A percentile compares a stretch with the other conserved stretches of the same genome.
Evolutionary conservation across 2,888 invertebrate genomes (phyloP).

Genomic region (Acrobasis consociella): DNA sequence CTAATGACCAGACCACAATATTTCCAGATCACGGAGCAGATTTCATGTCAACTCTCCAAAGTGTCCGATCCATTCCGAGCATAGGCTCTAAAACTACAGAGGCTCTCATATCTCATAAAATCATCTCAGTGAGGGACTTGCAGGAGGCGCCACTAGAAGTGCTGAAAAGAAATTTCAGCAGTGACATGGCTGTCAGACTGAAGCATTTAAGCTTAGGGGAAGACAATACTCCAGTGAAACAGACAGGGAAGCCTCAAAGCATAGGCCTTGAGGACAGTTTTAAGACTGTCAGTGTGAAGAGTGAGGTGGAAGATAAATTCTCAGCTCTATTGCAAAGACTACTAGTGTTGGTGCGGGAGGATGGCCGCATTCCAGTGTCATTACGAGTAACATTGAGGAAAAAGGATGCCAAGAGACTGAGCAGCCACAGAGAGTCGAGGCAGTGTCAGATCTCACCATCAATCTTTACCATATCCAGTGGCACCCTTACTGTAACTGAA

Average conservation of each 20-base stretch:
- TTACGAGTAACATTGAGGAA: slow-evolving; percentile 89
- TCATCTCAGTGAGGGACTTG: slow-evolving; percentile 86
- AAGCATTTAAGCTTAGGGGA: slow-evolving; percentile 89
- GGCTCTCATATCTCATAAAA: slow-evolving; percentile 84
- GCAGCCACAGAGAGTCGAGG: slow-evolving; percentile 88
- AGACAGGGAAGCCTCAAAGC: slow-evolving; percentile 89
- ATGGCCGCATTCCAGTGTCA: slow-evolving; percentile 90
- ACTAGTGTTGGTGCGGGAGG: slow-evolving; percentile 87
- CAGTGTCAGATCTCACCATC: slow-evolving; percentile 88
- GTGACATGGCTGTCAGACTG: slow-evolving; percentile 86
- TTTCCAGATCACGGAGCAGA: slow-evolving; percentile 86
- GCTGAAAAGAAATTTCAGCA: slow-evolving; percentile 85
- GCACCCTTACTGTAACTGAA: slow-evolving; percentile 75
- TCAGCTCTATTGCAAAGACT: slow-evolving; percentile 86
- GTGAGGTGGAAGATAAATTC: slow-evolving; percentile 89
- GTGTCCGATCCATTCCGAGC: slow-evolving; percentile 87
- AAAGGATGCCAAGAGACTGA: slow-evolving; percentile 85
- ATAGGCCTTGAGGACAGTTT: slow-evolving; percentile 92
- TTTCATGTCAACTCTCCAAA: slow-evolving; percentile 85
- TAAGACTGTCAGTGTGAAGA: slow-evolving; percentile 86
- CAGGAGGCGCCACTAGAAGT: slow-evolving; percentile 83
- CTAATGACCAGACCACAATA: slow-evolving; percentile 91
- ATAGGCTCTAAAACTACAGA: slow-evolving; percentile 88
- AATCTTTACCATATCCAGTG: slow-evolving; percentile 80
- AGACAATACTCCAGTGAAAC: slow-evolving; percentile 87